phyloP scores from a whole-genome alignment of 2,113 vertebrate species.

The Phasianus colchicus region DNA sequence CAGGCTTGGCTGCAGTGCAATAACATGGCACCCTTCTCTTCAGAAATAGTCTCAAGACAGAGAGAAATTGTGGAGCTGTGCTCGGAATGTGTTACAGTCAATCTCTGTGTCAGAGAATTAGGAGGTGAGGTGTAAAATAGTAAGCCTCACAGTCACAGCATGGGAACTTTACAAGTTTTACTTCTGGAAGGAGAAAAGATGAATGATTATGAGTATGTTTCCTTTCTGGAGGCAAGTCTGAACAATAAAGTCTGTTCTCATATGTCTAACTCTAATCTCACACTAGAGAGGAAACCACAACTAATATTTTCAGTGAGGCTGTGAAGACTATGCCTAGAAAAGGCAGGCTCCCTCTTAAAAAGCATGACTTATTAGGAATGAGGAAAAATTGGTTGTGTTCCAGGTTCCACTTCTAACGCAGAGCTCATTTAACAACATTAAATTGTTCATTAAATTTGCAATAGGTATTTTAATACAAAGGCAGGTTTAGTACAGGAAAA shows the following conservation, averaged over 20 bases:
- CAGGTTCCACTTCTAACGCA: not conserved
- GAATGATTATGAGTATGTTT: not conserved
- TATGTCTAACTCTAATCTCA: not conserved
- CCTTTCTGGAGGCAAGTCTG: constrained; percentile 22
- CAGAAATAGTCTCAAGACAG: not conserved
- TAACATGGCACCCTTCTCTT: not conserved
- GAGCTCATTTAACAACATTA: not conserved
- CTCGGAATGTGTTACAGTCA: not conserved
- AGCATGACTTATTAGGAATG: not conserved
- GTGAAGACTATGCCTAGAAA: not conserved
- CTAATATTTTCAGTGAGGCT: not conserved
- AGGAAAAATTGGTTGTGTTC: not conserved
- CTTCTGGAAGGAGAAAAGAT: not conserved
- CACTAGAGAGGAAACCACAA: not conserved
- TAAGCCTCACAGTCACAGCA: not conserved
- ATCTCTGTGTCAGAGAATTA: not conserved
- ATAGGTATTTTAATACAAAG: not conserved
- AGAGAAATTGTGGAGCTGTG: not conserved
- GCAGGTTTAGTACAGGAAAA: not conserved
- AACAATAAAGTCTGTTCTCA: not conserved
- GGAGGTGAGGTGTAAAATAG: not conserved
- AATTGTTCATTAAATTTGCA: not conserved
- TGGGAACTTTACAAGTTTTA: not conserved
- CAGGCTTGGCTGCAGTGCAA: not conserved
- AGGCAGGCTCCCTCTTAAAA: not conserved